A percentile compares a stretch with the other conserved stretches of the same genome.
Evolutionary conservation across 2,113 vertebrate genomes (phyloP).

Genomic region (Petrocephalus microphthalmus): DNA sequence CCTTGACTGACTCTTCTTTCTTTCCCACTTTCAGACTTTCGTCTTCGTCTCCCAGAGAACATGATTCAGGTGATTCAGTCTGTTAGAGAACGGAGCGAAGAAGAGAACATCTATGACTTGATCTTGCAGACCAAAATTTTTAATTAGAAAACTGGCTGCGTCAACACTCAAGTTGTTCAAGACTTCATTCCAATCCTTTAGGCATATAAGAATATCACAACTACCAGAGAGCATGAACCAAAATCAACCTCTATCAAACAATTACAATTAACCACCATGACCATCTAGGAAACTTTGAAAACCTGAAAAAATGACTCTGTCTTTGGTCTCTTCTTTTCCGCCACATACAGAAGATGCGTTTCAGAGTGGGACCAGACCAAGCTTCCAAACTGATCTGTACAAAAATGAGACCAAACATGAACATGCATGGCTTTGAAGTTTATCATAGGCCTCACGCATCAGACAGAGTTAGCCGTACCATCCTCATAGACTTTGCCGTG

Average conservation of each 20-base stretch:
- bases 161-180: not conserved
- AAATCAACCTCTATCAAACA: not conserved
- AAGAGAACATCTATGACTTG: not conserved
- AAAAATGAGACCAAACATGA: not conserved
- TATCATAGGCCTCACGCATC: not conserved
- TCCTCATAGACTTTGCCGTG: conserved; percentile 85
- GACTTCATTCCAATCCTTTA: not conserved
- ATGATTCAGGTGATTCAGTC: conserved; percentile 53
- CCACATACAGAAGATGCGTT: conserved; percentile 91
- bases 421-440: not conserved
- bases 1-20: conserved; percentile 54
- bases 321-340: conserved; percentile 88
- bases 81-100: conserved; percentile 15
- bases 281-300: not conserved
- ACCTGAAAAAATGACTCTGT: conserved; percentile 89
- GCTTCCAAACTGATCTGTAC: conserved; percentile 85
- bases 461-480: conserved; percentile 58
- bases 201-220: not conserved
- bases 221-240: not conserved
- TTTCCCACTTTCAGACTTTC: conserved; percentile 50
- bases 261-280: not conserved
- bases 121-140: not conserved
- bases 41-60: conserved; percentile 56
- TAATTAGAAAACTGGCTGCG: not conserved
- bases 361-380: conserved; percentile 96